A percentile compares a stretch with the other conserved stretches of the same genome.
Conservation (phyloP, 1,140 invertebrate species). For the Pollicipes pollicipes region DNA sequence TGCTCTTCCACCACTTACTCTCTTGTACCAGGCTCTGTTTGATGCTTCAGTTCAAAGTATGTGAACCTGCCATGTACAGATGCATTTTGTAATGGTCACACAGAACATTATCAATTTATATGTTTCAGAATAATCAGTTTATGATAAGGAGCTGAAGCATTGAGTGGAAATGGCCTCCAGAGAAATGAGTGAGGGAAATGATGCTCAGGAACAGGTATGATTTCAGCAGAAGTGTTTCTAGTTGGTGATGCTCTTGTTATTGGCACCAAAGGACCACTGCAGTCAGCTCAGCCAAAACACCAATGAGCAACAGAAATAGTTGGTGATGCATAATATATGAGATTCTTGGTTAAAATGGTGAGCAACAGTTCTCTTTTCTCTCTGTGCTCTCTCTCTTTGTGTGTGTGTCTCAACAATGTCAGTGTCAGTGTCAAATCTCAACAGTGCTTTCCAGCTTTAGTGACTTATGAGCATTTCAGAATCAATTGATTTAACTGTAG, state of each 20-base stretch:
- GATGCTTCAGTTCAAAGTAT: too few relatives aligned
- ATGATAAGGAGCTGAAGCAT: too few relatives aligned
- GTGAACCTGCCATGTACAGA: too few relatives aligned
- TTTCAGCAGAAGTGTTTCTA: not conserved
- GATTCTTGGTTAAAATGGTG: too few relatives aligned
- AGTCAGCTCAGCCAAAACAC: not conserved
- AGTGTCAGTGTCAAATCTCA: not conserved
- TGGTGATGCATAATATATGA: not conserved
- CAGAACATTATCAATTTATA: too few relatives aligned
- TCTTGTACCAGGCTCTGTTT: too few relatives aligned
- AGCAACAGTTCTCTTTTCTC: not conserved
- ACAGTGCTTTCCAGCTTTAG: not conserved
- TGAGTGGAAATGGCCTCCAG: not conserved
- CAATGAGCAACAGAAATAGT: not conserved
- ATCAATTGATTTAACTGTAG: too few relatives aligned
- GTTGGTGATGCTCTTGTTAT: not conserved
- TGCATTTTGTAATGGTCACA: too few relatives aligned
- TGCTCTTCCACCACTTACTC: too few relatives aligned
- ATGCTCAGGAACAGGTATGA: not conserved
- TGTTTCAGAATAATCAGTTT: too few relatives aligned
- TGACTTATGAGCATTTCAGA: not conserved
- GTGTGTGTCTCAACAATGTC: not conserved
- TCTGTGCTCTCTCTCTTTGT: not conserved
- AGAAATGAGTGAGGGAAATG: not conserved
- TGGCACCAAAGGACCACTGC: not conserved